Evolutionary conservation across 2,797 vertebrate genomes (phyloP).

Genomic region (Notolepis coatsorum): DNA sequence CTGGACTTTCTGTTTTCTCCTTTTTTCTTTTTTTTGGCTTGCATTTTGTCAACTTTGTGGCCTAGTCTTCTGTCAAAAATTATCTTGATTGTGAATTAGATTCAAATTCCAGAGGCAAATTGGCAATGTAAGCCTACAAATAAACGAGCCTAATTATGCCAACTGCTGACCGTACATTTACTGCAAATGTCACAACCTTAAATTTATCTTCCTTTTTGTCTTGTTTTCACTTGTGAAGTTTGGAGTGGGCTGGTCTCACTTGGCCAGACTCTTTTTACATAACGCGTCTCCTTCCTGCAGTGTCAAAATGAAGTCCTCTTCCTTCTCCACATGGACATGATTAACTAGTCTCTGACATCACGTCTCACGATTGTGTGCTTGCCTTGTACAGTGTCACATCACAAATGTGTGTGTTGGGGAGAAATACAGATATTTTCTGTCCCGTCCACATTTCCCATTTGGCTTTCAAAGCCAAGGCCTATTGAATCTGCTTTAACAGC

Average conservation of each 20-base stretch:
- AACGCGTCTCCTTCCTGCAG: not conserved
- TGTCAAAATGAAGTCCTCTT: too few relatives aligned
- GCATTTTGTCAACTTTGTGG: too few relatives aligned
- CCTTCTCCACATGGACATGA: not conserved
- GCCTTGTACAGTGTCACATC: conserved; percentile 10
- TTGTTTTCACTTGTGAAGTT: too few relatives aligned
- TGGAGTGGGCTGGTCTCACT: not conserved
- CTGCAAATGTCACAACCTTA: too few relatives aligned
- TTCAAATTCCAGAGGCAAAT: too few relatives aligned
- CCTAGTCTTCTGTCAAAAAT: too few relatives aligned
- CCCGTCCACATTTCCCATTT: conserved; percentile 37
- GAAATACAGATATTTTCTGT: conserved; percentile 42
- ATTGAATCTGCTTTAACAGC: conserved; percentile 42
- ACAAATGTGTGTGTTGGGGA: conserved; percentile 40
- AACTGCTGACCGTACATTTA: too few relatives aligned
- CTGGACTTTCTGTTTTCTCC: not conserved
- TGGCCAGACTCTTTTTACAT: not conserved
- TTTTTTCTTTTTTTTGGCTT: not conserved
- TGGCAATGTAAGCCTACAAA: not conserved
- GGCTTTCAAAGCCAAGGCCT: conserved; percentile 38
- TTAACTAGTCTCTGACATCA: too few relatives aligned
- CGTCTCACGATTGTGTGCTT: not conserved
- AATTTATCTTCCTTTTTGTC: too few relatives aligned
- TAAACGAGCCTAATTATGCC: not conserved
- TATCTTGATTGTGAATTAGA: too few relatives aligned